phyloP scores from a whole-genome alignment of 2,113 vertebrate genomes.

The Istiophorus platypterus region DNA sequence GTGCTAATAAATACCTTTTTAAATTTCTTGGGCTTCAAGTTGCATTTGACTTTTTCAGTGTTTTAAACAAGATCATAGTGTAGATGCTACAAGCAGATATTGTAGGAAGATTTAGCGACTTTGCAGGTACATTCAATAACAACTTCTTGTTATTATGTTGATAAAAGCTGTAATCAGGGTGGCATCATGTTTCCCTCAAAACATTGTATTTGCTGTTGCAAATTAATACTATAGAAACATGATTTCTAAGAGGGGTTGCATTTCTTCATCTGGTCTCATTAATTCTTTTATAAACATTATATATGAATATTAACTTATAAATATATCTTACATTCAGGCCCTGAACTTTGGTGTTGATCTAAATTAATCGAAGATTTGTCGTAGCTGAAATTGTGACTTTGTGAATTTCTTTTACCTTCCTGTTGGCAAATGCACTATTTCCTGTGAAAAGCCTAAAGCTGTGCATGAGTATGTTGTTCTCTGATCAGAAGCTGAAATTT shows the following conservation, averaged over 20 bases:
- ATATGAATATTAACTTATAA: not conserved
- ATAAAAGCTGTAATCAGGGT: not conserved
- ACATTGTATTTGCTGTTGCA: not conserved
- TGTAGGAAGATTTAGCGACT: too few relatives aligned
- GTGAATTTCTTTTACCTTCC: not conserved
- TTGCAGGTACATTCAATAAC: too few relatives aligned
- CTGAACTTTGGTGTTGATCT: not conserved
- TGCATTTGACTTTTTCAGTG: too few relatives aligned
- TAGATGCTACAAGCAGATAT: too few relatives aligned
- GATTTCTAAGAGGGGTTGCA: not conserved
- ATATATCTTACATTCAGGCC: not conserved
- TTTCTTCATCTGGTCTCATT: not conserved
- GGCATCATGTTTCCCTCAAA: not conserved
- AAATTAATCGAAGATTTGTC: not conserved
- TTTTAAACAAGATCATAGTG: not conserved
- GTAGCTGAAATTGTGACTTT: conserved; percentile 14
- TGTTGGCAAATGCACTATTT: not conserved
- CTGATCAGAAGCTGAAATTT: not conserved
- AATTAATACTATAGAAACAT: not conserved
- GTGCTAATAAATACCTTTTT: too few relatives aligned
- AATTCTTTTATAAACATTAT: not conserved
- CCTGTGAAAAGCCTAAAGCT: not conserved
- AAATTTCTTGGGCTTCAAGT: too few relatives aligned
- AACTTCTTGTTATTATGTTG: not conserved
- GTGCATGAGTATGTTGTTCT: not conserved